Evolutionary conservation across 1,140 invertebrate species (phyloP), one percentile per base, ranked within the genome.

Genomic region (Apocrypta bakeri): DNA sequence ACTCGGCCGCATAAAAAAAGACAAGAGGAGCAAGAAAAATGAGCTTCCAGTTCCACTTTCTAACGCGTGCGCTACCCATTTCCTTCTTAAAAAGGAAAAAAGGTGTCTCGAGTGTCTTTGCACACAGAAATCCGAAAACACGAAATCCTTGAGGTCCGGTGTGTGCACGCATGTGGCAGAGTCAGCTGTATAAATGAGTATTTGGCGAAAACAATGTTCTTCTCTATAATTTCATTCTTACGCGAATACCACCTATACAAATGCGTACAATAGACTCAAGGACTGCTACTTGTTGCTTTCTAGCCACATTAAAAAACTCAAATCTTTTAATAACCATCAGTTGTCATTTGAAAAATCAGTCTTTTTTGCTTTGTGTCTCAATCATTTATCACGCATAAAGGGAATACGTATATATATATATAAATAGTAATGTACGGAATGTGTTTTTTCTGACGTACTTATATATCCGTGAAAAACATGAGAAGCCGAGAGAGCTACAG

Each of bases 21-120:
- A 79, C 64, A 74, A 48, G 27, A 72, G 76, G 82, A 83, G 66
- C 81, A 82, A 76, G 80, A 82, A 82, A 82, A 82, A 82, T 48
- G 80, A 76, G 80, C 73, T 71, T 75, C 73, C 71, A 81, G 24
- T 68, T 81, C 71, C 61, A 82, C 61, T 75, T 56, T 37, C 21
- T 33, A 14, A 12, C 61, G 24, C 61, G 63, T 11, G 25, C 24
- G 63, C 37, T 76, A 40, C 21, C 37, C 73, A 69, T 82, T 82
- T 82, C 64, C 73, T 82, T 48, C 42, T 82, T 24, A 76, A 76
- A 76, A 71, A 71, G 33, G 9, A 37, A 37, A 37, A 37, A 37
- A 37, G 33, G 61, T 17, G 25, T 48, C 48, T 64, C 79, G 25
- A 74, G 72, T 66, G 61, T 33, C 27, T 72, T 21, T 27, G 25